Evolutionary conservation across 2,113 vertebrate species (phyloP).

Genomic region (Pseudorhombus dupliciocellatus): DNA sequence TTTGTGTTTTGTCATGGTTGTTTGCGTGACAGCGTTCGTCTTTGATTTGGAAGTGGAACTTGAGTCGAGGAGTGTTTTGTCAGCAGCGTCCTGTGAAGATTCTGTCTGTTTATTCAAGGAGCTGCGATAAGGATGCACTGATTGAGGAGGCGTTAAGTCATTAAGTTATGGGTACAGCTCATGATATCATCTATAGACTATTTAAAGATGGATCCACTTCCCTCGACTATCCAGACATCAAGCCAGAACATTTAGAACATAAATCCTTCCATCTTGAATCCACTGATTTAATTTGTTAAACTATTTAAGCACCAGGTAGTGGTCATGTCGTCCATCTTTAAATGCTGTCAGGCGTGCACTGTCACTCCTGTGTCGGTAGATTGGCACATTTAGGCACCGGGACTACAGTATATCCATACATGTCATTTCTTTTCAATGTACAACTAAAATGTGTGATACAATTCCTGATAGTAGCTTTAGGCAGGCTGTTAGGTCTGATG

Average conservation of each 20-base stretch:
- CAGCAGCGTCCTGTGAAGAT: neutral
- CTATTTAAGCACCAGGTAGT: no score
- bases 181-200: neutral
- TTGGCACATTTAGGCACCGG: neutral
- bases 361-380: no score
- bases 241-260: no score
- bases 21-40: neutral
- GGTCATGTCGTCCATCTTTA: no score
- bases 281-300: no score
- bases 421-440: neutral
- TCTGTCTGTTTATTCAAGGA: no score
- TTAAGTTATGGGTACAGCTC: neutral
- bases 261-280: no score
- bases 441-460: neutral
- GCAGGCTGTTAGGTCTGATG: conserved; percentile 20
- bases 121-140: neutral
- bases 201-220: neutral
- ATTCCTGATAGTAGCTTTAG: conserved; percentile 11
- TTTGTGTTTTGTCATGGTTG: neutral
- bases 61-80: neutral
- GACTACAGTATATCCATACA: neutral
- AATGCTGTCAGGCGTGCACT: no score
- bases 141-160: neutral
- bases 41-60: neutral
- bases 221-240: no score